These are phyloP conservation scores for Watsonalla cultraria DNA, from an alignment of 2,888 invertebrate species.

Conservation along the genomic window DNA sequence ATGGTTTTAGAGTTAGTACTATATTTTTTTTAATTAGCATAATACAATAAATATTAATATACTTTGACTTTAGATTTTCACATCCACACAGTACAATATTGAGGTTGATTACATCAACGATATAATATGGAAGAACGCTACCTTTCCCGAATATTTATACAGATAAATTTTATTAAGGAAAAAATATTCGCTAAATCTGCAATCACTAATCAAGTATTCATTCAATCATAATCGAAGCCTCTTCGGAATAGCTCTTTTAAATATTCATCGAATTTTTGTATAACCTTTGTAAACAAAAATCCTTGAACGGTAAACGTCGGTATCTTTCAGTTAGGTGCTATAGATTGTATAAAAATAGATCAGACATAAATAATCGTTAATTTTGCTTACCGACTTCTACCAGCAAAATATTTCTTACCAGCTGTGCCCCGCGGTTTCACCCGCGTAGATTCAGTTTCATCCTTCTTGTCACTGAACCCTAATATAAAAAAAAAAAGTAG, in stretches of 20 bases:
- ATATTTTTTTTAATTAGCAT: no score
- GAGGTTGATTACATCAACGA: background rate
- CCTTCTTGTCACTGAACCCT: no score
- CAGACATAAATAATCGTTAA: background rate
- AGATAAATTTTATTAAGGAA: constrained; percentile 13
- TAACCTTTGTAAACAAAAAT: constrained; percentile 20
- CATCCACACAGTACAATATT: no score
- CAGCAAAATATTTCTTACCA: no score
- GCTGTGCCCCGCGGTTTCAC: no score
- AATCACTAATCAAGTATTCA: constrained; percentile 38
- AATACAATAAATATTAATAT: no score
- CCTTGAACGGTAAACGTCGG: constrained; percentile 18
- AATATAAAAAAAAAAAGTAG: no score
- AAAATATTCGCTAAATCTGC: constrained; percentile 25
- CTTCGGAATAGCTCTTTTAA: constrained; percentile 13
- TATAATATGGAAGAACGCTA: background rate
- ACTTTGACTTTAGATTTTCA: no score
- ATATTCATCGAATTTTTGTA: constrained; percentile 26
- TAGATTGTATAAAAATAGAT: background rate
- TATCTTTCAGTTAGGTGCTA: background rate
- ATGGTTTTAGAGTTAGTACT: no score
- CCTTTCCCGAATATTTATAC: no score
- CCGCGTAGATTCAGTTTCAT: no score
- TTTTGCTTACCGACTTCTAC: no score
- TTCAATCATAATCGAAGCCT: constrained; percentile 23